Conservation (phyloP, 2,113 vertebrate species). For the Rissa tridactyla region DNA sequence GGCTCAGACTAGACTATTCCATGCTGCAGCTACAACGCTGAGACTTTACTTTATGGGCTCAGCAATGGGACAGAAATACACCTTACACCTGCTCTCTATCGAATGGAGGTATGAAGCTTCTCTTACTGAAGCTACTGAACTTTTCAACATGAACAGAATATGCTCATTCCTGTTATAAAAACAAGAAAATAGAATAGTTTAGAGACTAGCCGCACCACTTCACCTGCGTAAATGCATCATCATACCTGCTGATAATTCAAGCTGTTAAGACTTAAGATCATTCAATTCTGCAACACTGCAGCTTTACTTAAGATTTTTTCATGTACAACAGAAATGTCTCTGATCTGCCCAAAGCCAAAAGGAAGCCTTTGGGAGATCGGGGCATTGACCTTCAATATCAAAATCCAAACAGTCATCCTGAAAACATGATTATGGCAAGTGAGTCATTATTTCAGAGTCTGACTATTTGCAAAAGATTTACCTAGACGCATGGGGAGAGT, state of each 20-base stretch:
- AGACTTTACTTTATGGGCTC: background rate
- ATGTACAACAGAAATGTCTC: background rate
- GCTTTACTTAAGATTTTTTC: background rate
- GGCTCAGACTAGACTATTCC: background rate
- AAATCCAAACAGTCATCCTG: background rate
- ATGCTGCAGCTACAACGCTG: background rate
- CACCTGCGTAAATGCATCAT: background rate
- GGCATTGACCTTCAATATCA: background rate
- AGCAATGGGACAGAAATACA: background rate
- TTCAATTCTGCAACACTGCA: background rate
- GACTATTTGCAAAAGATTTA: background rate
- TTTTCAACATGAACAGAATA: background rate
- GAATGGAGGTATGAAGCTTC: background rate
- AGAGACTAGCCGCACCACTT: background rate
- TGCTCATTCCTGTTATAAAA: background rate
- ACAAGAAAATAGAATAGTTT: background rate
- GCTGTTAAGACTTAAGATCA: background rate
- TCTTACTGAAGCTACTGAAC: background rate
- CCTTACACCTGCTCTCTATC: background rate
- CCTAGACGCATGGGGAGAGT: background rate
- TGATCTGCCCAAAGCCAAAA: background rate
- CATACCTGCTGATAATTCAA: background rate
- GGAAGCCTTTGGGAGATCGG: background rate
- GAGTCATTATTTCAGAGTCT: background rate
- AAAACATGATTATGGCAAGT: background rate